These are phyloP conservation scores for Graphium colonna DNA, from an alignment of 2,888 invertebrate genomes.

Conservation along the genomic window DNA sequence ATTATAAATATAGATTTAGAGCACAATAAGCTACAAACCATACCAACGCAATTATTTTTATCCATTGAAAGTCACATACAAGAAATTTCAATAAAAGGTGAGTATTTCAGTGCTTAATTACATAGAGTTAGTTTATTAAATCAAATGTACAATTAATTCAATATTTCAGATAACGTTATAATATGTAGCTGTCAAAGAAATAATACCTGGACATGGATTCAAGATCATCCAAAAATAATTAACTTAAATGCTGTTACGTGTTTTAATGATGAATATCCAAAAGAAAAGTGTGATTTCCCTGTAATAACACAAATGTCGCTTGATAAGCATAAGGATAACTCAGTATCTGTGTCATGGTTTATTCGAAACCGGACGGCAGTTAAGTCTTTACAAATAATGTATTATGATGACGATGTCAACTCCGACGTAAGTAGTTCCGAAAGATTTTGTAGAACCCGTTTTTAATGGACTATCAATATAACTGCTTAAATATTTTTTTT, in stretches of 20 bases:
- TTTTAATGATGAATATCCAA: constrained; percentile 64
- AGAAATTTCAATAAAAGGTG: constrained; percentile 90
- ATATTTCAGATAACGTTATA: constrained; percentile 89
- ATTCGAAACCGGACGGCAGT: constrained; percentile 91
- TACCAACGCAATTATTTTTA: constrained; percentile 88
- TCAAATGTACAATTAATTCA: no score
- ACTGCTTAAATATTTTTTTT: constrained; percentile 33
- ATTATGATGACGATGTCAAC: constrained; percentile 79
- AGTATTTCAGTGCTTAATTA: constrained; percentile 22
- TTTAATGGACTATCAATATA: no score
- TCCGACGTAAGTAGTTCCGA: constrained; percentile 55
- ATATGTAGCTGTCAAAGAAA: constrained; percentile 94
- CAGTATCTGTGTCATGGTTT: constrained; percentile 93
- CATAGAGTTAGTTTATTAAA: no score
- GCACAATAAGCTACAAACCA: constrained; percentile 88
- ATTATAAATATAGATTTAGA: constrained; percentile 88
- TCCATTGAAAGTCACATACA: constrained; percentile 91
- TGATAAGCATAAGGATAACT: constrained; percentile 92
- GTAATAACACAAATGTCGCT: constrained; percentile 90
- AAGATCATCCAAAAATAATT: constrained; percentile 86
- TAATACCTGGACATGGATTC: constrained; percentile 95
- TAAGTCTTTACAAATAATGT: constrained; percentile 90
- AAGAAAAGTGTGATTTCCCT: constrained; percentile 81
- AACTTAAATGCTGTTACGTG: constrained; percentile 58
- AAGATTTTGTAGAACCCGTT: no score